Base-by-base conservation (phyloP, 53 echinoderm and acorn worm genomes). In the Zoroaster sp. region DNA sequence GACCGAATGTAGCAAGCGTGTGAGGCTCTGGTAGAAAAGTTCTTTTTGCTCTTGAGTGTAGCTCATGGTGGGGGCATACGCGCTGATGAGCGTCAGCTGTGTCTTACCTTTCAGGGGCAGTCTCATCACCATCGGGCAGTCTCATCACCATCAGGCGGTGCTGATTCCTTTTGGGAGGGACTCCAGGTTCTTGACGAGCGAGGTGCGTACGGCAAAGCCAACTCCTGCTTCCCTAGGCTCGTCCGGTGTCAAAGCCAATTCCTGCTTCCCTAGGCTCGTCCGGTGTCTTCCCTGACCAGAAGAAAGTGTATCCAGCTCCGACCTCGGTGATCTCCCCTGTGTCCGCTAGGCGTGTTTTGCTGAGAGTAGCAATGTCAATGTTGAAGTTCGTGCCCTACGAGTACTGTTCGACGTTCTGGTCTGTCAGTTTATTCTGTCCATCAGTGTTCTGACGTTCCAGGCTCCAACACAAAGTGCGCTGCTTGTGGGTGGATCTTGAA, bases 31-130 rank as follows among this genome's bases (percentile, higher is more conserved):
- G 17, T 89, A 73, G 59, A 87, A 87, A 43, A 28, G 42, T 59
- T 83, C 67, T 83, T 86, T 35, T 4, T 33, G 14, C 30, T 90
- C 83, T 18, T 67, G 17, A 15, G 74, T 43, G 70, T 69, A 38
- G 18, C 43, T 83, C 86, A 74, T 85, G 34, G 83, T 90, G 0
- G 90, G 90, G 0, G 85, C 90, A 35, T 90, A 85, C 15, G 59
- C 73, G 43, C 82, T 90, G 68, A 90, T 83, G 14, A 72, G 18
- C 25, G 73, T 90, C 30, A 36, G 23, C 9, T 2, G 18, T 0
- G 14, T 72, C 55, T 89, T 89, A 2, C 52, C n/a, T n/a, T n/a
- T n/a, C n/a, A n/a, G n/a, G n/a, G n/a, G n/a, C n/a, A n/a, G n/a
- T n/a, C n/a, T n/a, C 40, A 73, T 71, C 1, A 55, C 55, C 89